These are phyloP conservation scores for Diadophis punctatus DNA, from an alignment of 2,113 vertebrate genomes.

Conservation along the genomic window DNA sequence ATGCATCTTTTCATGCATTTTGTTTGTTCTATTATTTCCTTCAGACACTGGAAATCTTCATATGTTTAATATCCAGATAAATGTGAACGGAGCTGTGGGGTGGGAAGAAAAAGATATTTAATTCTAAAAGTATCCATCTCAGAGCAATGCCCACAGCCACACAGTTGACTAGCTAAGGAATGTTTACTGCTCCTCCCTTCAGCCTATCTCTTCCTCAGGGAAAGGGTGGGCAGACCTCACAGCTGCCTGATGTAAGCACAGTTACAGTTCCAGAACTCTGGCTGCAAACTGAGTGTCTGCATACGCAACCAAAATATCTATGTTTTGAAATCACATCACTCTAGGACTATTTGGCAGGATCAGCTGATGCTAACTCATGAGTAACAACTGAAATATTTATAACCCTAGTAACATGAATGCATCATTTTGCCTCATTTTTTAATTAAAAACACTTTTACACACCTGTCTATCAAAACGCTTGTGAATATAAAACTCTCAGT, in stretches of 20 bases:
- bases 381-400: background rate
- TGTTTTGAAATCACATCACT: constrained; percentile 48
- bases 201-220: constrained; percentile 68
- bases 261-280: constrained; percentile 55
- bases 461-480: background rate
- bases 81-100: constrained; percentile 58
- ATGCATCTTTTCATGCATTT: constrained; percentile 59
- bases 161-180: constrained; percentile 68
- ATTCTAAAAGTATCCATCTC: constrained; percentile 60
- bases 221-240: constrained; percentile 70
- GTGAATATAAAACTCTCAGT: background rate
- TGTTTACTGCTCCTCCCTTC: constrained; percentile 68
- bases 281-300: constrained; percentile 58
- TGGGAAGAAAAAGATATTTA: constrained; percentile 53
- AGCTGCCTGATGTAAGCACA: constrained; percentile 72
- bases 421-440: background rate
- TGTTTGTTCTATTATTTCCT: background rate
- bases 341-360: constrained; percentile 53
- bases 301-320: constrained; percentile 45
- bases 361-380: constrained; percentile 49
- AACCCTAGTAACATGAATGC: constrained; percentile 5
- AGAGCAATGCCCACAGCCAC: constrained; percentile 59
- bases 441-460: background rate
- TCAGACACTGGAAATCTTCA: background rate
- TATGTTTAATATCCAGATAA: constrained; percentile 32